Percentiles rank a stretch among this genome's conserved stretches.
Conservation (phyloP, 2,797 vertebrate genomes). For the Rhinogobio ventralis region DNA sequence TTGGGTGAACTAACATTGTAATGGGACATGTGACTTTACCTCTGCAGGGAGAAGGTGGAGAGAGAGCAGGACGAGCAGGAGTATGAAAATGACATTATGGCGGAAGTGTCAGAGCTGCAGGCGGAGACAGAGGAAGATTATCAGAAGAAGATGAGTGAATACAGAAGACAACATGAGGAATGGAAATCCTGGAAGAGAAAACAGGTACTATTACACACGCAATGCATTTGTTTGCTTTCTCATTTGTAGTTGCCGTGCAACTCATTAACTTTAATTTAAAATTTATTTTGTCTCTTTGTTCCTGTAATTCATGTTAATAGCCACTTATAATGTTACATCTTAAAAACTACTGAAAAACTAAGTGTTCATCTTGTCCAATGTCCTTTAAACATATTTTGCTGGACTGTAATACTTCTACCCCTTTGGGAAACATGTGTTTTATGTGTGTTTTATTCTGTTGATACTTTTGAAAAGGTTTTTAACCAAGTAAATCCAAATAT, state of each 20-base stretch:
- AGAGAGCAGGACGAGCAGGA: slow-evolving; percentile 77
- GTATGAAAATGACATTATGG: slow-evolving; percentile 87
- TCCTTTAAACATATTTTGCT: too few species aligned
- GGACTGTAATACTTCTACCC: too few species aligned
- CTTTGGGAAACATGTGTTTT: too few species aligned
- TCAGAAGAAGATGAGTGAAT: slow-evolving; percentile 80
- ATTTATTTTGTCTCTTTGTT: neutral
- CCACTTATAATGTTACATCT: neutral
- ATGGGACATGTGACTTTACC: neutral
- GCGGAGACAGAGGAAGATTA: slow-evolving; percentile 85
- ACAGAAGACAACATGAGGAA: slow-evolving; percentile 80
- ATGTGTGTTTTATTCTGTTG: too few species aligned
- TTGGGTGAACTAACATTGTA: too few species aligned
- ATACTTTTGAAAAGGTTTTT: too few species aligned
- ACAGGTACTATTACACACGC: slow-evolving; percentile 75
- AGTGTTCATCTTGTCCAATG: too few species aligned
- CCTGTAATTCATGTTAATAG: neutral
- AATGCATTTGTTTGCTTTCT: neutral
- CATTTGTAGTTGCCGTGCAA: neutral
- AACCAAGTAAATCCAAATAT: too few species aligned
- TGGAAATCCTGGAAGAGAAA: slow-evolving; percentile 90
- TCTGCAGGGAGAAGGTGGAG: slow-evolving; percentile 86
- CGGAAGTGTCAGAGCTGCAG: slow-evolving; percentile 84
- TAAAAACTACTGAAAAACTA: neutral
- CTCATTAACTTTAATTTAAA: neutral